Evolutionary conservation across 2,797 vertebrate species (phyloP), one percentile per base, ranked within the genome.

Genomic region (Novumbra hubbsi): DNA sequence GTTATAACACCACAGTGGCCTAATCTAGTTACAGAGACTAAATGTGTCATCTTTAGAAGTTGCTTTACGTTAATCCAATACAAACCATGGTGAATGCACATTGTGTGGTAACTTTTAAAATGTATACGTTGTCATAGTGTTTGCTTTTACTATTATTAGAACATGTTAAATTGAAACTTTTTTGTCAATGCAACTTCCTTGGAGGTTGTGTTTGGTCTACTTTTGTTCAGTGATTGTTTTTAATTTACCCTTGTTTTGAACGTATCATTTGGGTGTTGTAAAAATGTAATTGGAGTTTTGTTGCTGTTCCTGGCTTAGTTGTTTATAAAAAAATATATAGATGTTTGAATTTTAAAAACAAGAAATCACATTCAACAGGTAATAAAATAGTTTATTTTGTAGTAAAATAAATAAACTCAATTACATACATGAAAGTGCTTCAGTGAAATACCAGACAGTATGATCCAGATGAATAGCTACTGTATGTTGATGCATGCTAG

Each of bases 1-100:
- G 84, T 88, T 73, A 80, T 90, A 87, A 94, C 94, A 96, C 95
- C 95, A 90, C 93, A 92, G 95, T 93, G 95, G 94, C 95, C 95
- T 96, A 85, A 91, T 94, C 89, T 88, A 84, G 89, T 81, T 75
- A 77, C 81, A 75, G 69, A 75, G 81, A 71, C 83, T 71, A 16
- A 76, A 80, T 52, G 83, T 78, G 68, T 67, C 83, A 73, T 85
- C 32, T 60, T 9, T 81, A 86, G 80, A 80, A 79, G 79, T 84
- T 76, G 67, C 77, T 71, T 88, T 77, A 24, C 73, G 50, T 72
- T 81, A 57, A 83, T 92, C 88, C 83, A 76, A 85, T 83, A 80
- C 62, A 79, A 75, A 73, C 73, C 55, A 57, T 83, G 73, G 72
- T 82, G 55, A 73, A 34, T 73, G 76, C 78, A 75, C 76, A 77